These are phyloP conservation scores for Siderastrea siderea DNA, from an alignment of 92 coral and sea anemone genomes.

Conservation along the genomic window DNA sequence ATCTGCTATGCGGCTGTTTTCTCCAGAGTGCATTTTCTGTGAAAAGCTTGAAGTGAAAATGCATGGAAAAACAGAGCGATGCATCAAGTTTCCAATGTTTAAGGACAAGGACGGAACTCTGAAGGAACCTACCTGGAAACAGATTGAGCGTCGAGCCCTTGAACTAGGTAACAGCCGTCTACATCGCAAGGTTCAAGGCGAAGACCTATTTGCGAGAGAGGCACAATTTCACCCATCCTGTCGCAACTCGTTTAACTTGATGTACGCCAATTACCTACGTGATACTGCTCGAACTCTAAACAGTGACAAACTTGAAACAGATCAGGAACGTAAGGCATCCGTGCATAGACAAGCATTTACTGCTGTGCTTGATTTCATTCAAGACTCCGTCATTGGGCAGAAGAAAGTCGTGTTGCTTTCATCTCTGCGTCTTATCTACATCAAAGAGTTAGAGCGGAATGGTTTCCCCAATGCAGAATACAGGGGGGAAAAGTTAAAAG, in stretches of 20 bases:
- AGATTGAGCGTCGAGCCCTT: conserved; percentile 53
- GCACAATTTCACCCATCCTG: conserved; percentile 68
- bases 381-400: conserved; percentile 45
- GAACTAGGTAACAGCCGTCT: conserved; percentile 55
- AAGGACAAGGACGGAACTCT: conserved; percentile 44
- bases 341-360: conserved; percentile 55
- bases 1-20: conserved; percentile 8
- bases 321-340: conserved; percentile 46
- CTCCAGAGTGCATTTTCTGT: conserved; percentile 33
- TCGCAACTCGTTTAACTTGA: conserved; percentile 47
- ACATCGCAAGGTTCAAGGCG: conserved; percentile 49
- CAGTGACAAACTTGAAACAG: conserved; percentile 29
- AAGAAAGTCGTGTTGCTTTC: conserved; percentile 50
- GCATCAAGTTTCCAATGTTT: conserved; percentile 49
- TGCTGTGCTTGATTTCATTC: conserved; percentile 47
- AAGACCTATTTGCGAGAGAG: conserved; percentile 62
- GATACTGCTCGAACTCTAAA: conserved; percentile 16
- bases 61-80: conserved; percentile 49
- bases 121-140: background rate
- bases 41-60: conserved; percentile 40
- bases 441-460: background rate
- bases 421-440: conserved; percentile 55
- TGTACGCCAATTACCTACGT: conserved; percentile 41
- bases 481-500: conserved; percentile 52
- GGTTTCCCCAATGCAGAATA: conserved; percentile 8